Evolutionary conservation across 2,888 invertebrate genomes (phyloP).

Genomic region (Mesodorylaimus sp.): DNA sequence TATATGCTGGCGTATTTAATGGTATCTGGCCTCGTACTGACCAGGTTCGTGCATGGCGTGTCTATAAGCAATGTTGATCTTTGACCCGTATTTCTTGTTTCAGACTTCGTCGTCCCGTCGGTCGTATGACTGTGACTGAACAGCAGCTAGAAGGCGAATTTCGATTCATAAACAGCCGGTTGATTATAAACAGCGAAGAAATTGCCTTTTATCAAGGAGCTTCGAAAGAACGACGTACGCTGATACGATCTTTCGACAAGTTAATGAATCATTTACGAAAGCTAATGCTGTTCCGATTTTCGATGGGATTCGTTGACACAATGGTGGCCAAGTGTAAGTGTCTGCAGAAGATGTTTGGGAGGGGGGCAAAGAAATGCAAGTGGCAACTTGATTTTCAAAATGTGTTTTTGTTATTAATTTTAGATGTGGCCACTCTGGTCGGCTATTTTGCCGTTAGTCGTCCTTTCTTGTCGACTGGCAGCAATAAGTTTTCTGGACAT

Average conservation of each 20-base stretch:
- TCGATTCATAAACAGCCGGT: conserved; percentile 78
- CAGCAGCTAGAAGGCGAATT: conserved; percentile 97
- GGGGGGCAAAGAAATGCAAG: no score
- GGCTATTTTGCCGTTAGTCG: conserved; percentile 85
- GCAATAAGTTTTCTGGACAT: conserved; percentile 35
- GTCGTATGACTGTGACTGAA: conserved; percentile 70
- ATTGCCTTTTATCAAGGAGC: conserved; percentile 49
- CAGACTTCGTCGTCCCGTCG: conserved; percentile 68
- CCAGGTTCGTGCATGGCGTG: conserved; percentile 35
- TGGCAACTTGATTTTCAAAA: neutral
- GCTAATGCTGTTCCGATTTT: conserved; percentile 38
- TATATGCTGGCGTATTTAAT: conserved; percentile 70
- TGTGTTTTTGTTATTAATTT: conserved; percentile 36
- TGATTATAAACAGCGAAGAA: conserved; percentile 94
- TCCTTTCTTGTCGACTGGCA: conserved; percentile 58
- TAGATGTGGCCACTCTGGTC: conserved; percentile 69
- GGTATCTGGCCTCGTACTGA: conserved; percentile 64
- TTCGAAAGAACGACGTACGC: conserved; percentile 59
- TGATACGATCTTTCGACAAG: conserved; percentile 71
- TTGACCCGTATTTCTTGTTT: no score
- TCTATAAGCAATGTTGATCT: neutral
- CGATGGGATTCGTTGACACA: conserved; percentile 86
- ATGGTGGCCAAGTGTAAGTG: conserved; percentile 64
- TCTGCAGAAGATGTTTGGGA: no score
- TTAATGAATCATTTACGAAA: conserved; percentile 38